Base-by-base conservation (phyloP, 2,888 invertebrate genomes). In the Dyspetes luteomarginatus region DNA sequence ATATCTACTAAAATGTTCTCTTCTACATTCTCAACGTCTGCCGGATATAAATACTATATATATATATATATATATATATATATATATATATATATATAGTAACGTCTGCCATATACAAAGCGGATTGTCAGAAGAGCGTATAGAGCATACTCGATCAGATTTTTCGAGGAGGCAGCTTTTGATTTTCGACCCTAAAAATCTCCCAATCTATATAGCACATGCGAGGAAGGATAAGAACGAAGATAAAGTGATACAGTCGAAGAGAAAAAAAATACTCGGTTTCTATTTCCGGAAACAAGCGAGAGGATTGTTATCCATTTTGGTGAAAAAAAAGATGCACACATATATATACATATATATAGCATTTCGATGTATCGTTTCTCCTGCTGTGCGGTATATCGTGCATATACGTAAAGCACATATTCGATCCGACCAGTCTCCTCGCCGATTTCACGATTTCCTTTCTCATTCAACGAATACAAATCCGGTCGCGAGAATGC, bases 381-480 rank as follows among this genome's bases (percentile, higher is more conserved):
- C 50, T 4, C 30, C 4, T 43, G 43, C 19, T 17, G 19, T 41
- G 52, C 15, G 5, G 43, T 58, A n/a, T n/a, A n/a, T n/a, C n/a
- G n/a, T 26, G 28, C 55, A 22, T 55, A 45, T 52, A 67, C 56
- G 45, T 48, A 9, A 62, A 64, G 30, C 28, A 74, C 67, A 74
- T n/a, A 68, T 43, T 22, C 48, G 56, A 50, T 64, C 43, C 52
- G 36, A 68, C 69, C 65, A 24, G n/a, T 68, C 48, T 68, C 41
- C 36, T 24, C 22, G 17, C 48, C 28, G 58, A 74, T 77, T 36
- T 36, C 71, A 52, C 64, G 60, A 81, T 81, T 83, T 60, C 71
- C 56, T 15, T 43, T 56, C 55, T 67, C 74, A 67, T 75, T 84
- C 79, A 71, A 82, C 82, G 84, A 84, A 87, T 84, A 85, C 84